Percentiles rank a stretch among this genome's conserved stretches.
phyloP scores from a whole-genome alignment of 2,113 vertebrate species.

The Mesembrinibis cayennensis region DNA sequence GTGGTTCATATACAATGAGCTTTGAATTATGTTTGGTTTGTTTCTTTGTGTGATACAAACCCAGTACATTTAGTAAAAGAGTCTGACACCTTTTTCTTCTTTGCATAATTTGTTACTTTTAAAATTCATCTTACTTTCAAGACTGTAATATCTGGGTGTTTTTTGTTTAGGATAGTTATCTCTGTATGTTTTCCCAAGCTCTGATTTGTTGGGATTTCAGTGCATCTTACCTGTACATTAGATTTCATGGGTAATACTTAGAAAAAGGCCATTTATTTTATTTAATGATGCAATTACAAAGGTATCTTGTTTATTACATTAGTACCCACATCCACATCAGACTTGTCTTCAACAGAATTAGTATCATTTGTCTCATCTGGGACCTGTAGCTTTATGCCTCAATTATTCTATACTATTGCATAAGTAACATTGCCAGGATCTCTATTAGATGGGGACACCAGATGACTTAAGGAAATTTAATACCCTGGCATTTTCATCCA shows the following conservation, averaged over 20 bases:
- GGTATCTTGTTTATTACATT: constrained; percentile 12
- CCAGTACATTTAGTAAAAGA: background rate
- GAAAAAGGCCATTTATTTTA: constrained; percentile 2
- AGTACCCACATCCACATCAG: background rate
- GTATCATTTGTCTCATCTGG: constrained; percentile 31
- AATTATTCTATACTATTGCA: constrained; percentile 25
- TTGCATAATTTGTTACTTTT: background rate
- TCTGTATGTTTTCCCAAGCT: background rate
- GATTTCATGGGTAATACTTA: background rate
- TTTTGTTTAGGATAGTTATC: background rate
- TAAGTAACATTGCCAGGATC: constrained; percentile 43
- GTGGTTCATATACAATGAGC: background rate
- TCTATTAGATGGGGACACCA: constrained; percentile 40
- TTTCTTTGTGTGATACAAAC: background rate
- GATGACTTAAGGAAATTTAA: constrained; percentile 57
- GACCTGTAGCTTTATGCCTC: constrained; percentile 32
- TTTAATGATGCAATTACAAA: constrained; percentile 47
- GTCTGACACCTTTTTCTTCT: background rate
- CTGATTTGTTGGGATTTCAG: background rate
- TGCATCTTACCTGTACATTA: background rate
- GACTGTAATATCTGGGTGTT: background rate
- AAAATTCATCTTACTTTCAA: background rate
- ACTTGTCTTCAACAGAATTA: constrained; percentile 30
- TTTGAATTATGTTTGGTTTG: background rate
- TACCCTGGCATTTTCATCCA: constrained; percentile 49